Percentiles rank a stretch among this genome's conserved stretches.
phyloP scores from a whole-genome alignment of 2,888 invertebrate species.

The Pyrrhia umbra region DNA sequence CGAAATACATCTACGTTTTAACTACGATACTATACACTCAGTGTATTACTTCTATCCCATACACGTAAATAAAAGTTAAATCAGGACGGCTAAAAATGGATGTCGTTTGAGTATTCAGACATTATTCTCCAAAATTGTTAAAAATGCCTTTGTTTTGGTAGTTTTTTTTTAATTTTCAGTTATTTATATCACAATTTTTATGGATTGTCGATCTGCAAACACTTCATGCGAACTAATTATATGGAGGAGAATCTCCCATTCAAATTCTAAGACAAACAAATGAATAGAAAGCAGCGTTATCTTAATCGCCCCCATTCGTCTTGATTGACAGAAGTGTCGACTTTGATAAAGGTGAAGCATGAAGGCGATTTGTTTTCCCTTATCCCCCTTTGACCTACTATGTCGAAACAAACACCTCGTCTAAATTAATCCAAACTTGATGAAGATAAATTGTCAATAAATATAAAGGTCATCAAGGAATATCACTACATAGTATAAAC shows the following conservation, averaged over 20 bases:
- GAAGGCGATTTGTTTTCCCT: not conserved
- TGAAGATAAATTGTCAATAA: constrained; percentile 11
- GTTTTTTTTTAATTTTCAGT: too few relatives aligned
- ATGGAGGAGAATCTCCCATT: not conserved
- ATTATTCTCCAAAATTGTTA: too few relatives aligned
- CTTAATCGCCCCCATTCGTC: not conserved
- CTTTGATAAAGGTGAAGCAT: not conserved
- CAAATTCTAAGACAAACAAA: constrained; percentile 1
- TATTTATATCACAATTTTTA: too few relatives aligned
- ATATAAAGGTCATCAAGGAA: too few relatives aligned
- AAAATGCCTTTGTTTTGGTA: too few relatives aligned
- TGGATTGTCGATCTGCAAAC: not conserved
- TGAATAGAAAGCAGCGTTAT: not conserved
- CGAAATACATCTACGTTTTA: too few relatives aligned
- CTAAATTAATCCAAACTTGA: constrained; percentile 17
- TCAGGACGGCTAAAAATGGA: too few relatives aligned
- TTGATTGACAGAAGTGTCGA: constrained; percentile 25
- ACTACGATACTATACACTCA: too few relatives aligned
- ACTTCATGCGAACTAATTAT: not conserved
- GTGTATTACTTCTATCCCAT: too few relatives aligned
- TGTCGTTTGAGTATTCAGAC: too few relatives aligned
- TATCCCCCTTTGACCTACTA: constrained; percentile 4
- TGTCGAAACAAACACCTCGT: constrained; percentile 11
- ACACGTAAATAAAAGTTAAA: too few relatives aligned
- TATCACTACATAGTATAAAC: too few relatives aligned